Evolutionary conservation across 2,113 vertebrate genomes (phyloP).

Genomic region (Bubo blakistoni): DNA sequence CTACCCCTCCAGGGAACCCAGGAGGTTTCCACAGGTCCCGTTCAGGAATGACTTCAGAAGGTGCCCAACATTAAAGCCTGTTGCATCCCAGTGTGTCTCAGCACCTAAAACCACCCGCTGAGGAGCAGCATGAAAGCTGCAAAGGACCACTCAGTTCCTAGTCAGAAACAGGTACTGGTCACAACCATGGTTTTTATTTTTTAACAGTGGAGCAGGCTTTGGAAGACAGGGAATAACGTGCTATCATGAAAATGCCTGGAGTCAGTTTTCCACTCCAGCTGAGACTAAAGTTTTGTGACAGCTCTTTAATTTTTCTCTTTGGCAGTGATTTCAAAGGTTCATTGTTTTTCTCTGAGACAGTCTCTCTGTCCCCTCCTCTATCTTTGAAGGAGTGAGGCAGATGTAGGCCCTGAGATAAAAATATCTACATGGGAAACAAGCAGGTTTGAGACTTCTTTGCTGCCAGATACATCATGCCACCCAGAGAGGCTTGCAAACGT

Average conservation of each 20-base stretch:
- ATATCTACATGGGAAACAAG: neutral
- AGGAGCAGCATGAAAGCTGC: neutral
- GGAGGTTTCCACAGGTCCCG: neutral
- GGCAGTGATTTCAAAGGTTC: neutral
- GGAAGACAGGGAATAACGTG: neutral
- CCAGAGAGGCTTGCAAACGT: rapidly evolving
- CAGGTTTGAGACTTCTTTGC: neutral
- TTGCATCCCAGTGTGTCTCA: neutral
- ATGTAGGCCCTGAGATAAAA: neutral
- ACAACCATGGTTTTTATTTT: neutral
- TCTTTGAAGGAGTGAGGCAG: neutral
- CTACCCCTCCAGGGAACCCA: neutral
- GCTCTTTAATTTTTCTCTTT: neutral
- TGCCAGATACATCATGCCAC: neutral
- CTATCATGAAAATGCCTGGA: neutral
- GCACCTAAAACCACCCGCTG: neutral
- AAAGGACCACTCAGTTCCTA: neutral
- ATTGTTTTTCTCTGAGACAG: neutral
- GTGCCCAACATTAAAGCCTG: neutral
- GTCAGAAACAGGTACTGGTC: neutral
- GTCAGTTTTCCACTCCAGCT: neutral
- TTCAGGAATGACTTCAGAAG: neutral
- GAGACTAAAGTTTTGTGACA: neutral
- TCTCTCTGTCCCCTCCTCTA: neutral
- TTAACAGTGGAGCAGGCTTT: neutral